Percentiles rank a stretch among this genome's conserved stretches.
Conservation (phyloP, 2,113 vertebrate species). For the Sturnus vulgaris region DNA sequence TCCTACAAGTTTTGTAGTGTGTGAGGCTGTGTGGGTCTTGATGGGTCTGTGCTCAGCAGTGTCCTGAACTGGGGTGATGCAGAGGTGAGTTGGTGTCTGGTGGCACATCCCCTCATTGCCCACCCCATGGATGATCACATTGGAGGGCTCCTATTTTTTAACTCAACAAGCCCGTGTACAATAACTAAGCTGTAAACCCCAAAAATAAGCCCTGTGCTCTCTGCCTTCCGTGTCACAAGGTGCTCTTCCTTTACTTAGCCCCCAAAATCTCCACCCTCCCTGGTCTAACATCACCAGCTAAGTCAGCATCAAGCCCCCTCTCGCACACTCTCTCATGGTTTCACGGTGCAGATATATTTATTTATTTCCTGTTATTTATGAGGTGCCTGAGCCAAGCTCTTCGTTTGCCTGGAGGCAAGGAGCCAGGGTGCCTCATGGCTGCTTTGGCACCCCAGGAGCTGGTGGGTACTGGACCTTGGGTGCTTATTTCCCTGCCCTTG, state of each 20-base stretch:
- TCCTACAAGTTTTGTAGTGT: not conserved
- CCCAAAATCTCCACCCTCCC: not conserved
- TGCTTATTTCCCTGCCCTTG: not conserved
- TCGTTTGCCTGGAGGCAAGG: not conserved
- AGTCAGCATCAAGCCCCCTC: not conserved
- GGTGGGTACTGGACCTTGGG: not conserved
- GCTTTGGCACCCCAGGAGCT: not conserved
- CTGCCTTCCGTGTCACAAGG: not conserved
- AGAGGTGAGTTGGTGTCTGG: not conserved
- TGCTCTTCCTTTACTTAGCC: not conserved
- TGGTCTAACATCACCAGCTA: not conserved
- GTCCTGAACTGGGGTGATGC: not conserved
- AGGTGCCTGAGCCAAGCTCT: not conserved
- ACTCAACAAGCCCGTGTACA: rapidly evolving
- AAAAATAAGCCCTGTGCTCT: not conserved
- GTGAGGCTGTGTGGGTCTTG: rapidly evolving
- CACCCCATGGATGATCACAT: not conserved
- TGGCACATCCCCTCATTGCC: rapidly evolving
- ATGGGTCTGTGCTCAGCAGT: rapidly evolving
- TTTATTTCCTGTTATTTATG: not conserved
- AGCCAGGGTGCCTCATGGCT: not conserved
- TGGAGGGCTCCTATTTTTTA: not conserved
- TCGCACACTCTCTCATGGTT: not conserved
- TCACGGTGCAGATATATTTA: not conserved
- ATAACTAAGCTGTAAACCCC: not conserved